Conservation (phyloP, 2,113 vertebrate genomes). For the Menura novaehollandiae region DNA sequence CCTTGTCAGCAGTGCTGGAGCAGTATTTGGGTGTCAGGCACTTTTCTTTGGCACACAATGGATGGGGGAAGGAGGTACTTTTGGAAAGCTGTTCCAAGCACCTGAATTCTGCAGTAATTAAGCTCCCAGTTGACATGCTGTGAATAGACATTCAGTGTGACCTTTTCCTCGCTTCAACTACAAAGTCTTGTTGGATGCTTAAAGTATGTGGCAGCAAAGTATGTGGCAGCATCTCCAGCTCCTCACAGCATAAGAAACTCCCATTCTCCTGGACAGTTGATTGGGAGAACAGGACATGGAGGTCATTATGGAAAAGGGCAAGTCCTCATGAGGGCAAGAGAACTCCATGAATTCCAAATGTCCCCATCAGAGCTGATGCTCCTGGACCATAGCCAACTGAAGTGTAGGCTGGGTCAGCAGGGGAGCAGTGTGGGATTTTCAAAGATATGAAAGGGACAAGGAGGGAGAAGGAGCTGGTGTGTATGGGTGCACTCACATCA, state of each 20-base stretch:
- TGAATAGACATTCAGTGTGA: neutral
- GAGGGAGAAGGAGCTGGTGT: neutral
- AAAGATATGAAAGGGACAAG: neutral
- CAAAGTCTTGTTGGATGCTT: neutral
- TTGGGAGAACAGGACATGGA: neutral
- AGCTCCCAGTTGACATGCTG: neutral
- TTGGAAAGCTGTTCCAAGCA: neutral
- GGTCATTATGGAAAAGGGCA: neutral
- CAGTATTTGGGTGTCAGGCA: neutral
- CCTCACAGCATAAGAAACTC: neutral
- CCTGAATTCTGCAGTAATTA: neutral
- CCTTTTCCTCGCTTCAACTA: neutral
- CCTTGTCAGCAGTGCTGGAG: neutral
- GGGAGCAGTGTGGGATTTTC: neutral
- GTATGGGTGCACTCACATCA: accelerated
- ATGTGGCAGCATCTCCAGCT: neutral
- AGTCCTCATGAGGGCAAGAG: neutral
- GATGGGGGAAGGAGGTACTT: neutral
- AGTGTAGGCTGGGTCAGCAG: neutral
- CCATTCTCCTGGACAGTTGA: neutral
- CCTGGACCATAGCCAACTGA: neutral
- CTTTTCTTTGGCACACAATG: neutral
- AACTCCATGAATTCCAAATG: neutral
- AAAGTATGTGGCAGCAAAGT: neutral
- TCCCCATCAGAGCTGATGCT: neutral